Base-by-base conservation (phyloP, 2,797 vertebrate genomes). In the Natrix natrix region DNA sequence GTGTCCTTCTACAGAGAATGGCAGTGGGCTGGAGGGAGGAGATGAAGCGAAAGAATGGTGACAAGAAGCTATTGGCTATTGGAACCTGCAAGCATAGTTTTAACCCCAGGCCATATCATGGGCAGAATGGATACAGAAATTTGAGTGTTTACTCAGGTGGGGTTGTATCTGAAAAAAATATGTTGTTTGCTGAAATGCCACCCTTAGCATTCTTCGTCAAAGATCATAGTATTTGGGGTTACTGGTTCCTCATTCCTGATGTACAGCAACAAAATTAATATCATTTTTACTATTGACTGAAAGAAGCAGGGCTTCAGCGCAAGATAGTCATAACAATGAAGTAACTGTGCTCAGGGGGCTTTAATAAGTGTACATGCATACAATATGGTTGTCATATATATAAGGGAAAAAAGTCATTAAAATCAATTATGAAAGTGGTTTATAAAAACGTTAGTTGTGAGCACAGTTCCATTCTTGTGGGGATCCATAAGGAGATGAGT, bases 101-200 rank as follows among this genome's bases (percentile, higher is more conserved):
- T n/a, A 94, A 5, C 37, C 92, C 93, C 0, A 69, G 93, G 93
- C 91, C 92, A 95, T 86, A 54, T 28, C 11, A 88, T 90, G 63
- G 32, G 48, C 48, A 52, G 48, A 52, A 55, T 88, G 17, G 60
- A 2, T 26, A 22, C 22, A 54, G 12, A 63, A 13, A 28, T 69
- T 57, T 92, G 56, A 14, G 2, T 55, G 8, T 69, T 74, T 16
- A 78, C 3, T 92, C 63, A 88, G 10, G 11, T 32, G 5, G 57
- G 43, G 0, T 12, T 48, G 4, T 24, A 17, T 37, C 32, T 57
- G 14, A 20, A 37, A 66, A 43, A 26, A 0, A 8, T 28, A 32
- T 5, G 13, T 12, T 86, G 8, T 74, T 87, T 87, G 43, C 52
- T 54, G 22, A 28, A 52, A 54, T 55, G 13, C 26, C 52, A 87